Conservation (phyloP, 2,797 vertebrate genomes). For the Gymnodraco acuticeps region DNA sequence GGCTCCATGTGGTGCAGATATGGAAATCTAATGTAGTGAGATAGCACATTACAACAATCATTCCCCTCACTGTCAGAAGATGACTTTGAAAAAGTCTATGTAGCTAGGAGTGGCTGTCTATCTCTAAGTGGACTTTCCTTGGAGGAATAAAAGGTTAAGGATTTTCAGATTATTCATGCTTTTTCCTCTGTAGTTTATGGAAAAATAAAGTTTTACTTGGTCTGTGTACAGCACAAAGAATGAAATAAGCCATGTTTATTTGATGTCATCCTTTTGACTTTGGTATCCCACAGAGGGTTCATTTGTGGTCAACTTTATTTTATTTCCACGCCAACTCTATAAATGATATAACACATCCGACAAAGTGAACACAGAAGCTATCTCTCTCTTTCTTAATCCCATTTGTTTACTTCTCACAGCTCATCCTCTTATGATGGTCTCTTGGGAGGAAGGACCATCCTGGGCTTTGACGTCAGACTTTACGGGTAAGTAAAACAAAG, state of each 20-base stretch:
- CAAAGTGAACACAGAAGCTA: not conserved
- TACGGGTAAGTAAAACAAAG: constrained; percentile 82
- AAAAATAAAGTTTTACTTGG: not conserved
- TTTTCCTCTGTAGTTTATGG: not conserved
- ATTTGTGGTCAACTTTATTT: constrained; percentile 8
- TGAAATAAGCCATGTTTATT: constrained; percentile 5
- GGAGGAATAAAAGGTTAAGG: constrained; percentile 7
- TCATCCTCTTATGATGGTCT: constrained; percentile 48
- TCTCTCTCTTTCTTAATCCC: not conserved
- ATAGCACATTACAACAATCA: not conserved
- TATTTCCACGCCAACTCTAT: not conserved
- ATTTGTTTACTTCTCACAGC: constrained; percentile 54
- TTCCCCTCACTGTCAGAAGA: not conserved
- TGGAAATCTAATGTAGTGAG: no score
- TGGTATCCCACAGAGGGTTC: constrained; percentile 25
- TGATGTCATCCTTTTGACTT: constrained; percentile 2
- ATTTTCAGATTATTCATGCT: constrained; percentile 16
- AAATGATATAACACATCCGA: constrained; percentile 24
- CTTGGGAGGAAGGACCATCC: constrained; percentile 62
- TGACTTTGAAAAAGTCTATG: not conserved
- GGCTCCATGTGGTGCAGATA: not conserved
- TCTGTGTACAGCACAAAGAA: constrained; percentile 2
- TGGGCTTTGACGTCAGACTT: constrained; percentile 78
- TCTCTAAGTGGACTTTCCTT: not conserved
- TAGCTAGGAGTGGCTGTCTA: not conserved